These are phyloP conservation scores for Orthonyx spaldingii DNA, from an alignment of 2,113 vertebrate species.

Conservation along the genomic window DNA sequence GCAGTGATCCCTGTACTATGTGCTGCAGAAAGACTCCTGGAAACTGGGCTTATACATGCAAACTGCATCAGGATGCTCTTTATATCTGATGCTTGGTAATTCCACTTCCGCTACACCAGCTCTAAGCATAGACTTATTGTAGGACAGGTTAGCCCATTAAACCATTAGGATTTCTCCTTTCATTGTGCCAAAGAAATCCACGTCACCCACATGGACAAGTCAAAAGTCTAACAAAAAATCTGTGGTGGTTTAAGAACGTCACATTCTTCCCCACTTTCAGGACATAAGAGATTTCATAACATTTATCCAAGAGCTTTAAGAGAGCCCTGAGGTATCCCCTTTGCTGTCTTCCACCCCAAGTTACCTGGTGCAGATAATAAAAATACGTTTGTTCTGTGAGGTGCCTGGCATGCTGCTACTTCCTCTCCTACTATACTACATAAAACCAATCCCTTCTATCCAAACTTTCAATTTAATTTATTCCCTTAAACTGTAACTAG, in stretches of 20 bases:
- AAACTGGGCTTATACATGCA: background rate
- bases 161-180: background rate
- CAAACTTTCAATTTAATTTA: background rate
- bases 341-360: background rate
- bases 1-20: fast-evolving
- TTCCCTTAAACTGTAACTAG: background rate
- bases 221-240: background rate
- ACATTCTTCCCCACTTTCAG: background rate
- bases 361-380: background rate
- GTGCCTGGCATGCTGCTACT: background rate
- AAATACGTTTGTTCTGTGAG: background rate
- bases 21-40: background rate
- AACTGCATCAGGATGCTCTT: background rate
- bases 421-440: background rate
- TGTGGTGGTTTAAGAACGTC: background rate
- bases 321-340: background rate
- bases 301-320: background rate
- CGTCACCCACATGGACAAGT: fast-evolving
- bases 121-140: background rate
- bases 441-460: background rate
- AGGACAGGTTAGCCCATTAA: background rate
- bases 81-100: background rate
- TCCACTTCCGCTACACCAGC: background rate
- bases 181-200: background rate
- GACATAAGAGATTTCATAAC: background rate